Conservation (phyloP, 2,797 vertebrate genomes). For the Molothrus ater region DNA sequence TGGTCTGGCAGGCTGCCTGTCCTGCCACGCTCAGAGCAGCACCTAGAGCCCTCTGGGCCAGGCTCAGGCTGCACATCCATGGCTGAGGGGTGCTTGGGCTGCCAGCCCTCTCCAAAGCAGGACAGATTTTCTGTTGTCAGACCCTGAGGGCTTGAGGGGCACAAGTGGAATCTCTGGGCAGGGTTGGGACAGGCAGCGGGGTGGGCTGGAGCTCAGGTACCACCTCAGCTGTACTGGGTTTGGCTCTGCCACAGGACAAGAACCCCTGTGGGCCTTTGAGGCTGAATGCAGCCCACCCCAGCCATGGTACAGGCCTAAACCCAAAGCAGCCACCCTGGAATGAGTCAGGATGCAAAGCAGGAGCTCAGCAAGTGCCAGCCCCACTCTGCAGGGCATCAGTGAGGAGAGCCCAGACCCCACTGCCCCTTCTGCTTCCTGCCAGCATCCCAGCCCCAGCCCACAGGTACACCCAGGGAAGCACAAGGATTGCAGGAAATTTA, state of each 20-base stretch:
- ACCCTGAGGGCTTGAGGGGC: neutral
- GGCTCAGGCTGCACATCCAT: neutral
- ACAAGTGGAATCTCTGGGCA: neutral
- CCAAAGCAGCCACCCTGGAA: neutral
- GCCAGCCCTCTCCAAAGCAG: neutral
- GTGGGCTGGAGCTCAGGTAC: neutral
- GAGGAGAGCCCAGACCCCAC: neutral
- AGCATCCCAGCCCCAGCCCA: neutral
- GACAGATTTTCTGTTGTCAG: neutral
- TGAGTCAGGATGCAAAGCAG: neutral
- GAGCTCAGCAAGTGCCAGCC: neutral
- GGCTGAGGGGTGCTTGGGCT: neutral
- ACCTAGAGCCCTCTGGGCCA: neutral
- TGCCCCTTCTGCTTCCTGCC: neutral
- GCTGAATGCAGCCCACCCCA: neutral
- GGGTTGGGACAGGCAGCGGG: neutral
- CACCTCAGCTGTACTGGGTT: accelerated
- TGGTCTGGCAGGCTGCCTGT: neutral
- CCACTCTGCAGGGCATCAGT: neutral
- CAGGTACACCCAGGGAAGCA: neutral
- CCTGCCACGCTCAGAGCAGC: neutral
- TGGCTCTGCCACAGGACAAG: neutral
- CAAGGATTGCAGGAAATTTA: neutral
- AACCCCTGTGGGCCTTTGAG: neutral
- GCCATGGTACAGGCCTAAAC: neutral